A percentile compares a stretch with the other conserved stretches of the same genome.
Conservation (phyloP, 2,888 invertebrate genomes). For the Morpho helenor region DNA sequence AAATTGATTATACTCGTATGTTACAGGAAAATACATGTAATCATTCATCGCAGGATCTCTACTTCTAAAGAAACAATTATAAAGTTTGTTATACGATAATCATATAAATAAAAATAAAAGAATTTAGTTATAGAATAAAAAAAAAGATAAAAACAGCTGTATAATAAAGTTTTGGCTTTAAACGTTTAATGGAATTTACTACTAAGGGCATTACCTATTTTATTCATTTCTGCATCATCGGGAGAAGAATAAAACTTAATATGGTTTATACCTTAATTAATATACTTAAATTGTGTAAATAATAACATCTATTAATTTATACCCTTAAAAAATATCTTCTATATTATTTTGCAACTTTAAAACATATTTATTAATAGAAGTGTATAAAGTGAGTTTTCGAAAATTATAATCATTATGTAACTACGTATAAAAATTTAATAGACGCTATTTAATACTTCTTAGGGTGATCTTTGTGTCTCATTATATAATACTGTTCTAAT, state of each 20-base stretch:
- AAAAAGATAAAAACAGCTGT: too few relatives aligned
- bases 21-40: slow-evolving; percentile 74
- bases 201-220: too few relatives aligned
- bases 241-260: too few relatives aligned
- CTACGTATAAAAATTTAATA: neutral
- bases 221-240: too few relatives aligned
- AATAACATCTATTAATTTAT: neutral
- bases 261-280: too few relatives aligned
- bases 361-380: too few relatives aligned
- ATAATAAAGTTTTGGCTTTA: too few relatives aligned
- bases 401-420: neutral
- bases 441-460: neutral
- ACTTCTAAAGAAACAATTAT: slow-evolving; percentile 34
- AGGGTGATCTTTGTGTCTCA: neutral
- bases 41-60: slow-evolving; percentile 45
- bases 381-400: neutral
- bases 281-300: slow-evolving; percentile 6
- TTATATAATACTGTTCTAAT: neutral
- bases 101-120: slow-evolving; percentile 5
- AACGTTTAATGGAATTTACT: too few relatives aligned
- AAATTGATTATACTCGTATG: slow-evolving; percentile 6
- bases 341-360: too few relatives aligned
- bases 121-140: slow-evolving; percentile 4
- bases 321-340: too few relatives aligned
- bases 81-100: slow-evolving; percentile 5